phyloP scores from a whole-genome alignment of 2,113 vertebrate genomes.

The human (Homo sapiens) region GRCh38 chr6:95958501-95959000 shows the following conservation, averaged over 20 bases:
- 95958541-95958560: not conserved
- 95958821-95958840: not conserved
- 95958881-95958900: not conserved
- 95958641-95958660: not conserved
- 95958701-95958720: not conserved
- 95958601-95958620: not conserved
- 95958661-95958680: not conserved
- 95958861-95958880: constrained; percentile 18
- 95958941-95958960: not conserved
- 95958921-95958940: not conserved
- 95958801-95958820: not conserved
- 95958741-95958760: not conserved
- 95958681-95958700: constrained; percentile 1
- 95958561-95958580: not conserved
- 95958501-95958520: not conserved
- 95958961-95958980: not conserved
- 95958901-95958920: not conserved
- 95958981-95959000: not conserved
- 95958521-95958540: not conserved
- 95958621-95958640: not conserved
- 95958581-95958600: not conserved
- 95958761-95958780: not conserved
- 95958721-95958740: not conserved
- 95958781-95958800: not conserved
- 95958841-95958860: not conserved